These are phyloP conservation scores for Euphonia xanthogaster DNA, from an alignment of 2,797 vertebrate genomes.

Conservation along the genomic window DNA sequence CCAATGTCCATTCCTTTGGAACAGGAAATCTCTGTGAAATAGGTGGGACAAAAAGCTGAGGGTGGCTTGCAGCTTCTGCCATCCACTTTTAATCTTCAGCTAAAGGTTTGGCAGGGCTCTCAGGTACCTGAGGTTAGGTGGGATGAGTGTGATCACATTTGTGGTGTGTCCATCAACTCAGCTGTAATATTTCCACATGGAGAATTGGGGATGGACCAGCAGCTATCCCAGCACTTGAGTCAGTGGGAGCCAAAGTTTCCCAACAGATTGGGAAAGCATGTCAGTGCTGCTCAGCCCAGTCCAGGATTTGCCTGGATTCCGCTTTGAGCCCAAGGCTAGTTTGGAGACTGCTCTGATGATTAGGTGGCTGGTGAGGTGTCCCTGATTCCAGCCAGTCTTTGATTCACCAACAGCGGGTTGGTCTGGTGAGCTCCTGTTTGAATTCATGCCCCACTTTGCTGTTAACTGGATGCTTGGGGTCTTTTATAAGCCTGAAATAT, in stretches of 20 bases:
- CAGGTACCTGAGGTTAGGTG: not conserved
- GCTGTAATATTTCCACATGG: not conserved
- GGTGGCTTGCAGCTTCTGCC: not conserved
- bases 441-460: not conserved
- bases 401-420: not conserved
- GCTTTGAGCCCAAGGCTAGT: not conserved
- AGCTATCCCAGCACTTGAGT: not conserved
- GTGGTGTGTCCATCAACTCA: not conserved
- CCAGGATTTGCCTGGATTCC: not conserved
- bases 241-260: not conserved
- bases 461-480: not conserved
- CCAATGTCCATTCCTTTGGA: too few relatives aligned
- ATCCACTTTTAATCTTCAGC: not conserved
- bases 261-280: accelerated
- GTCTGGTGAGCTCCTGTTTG: accelerated
- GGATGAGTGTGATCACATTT: not conserved
- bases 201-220: accelerated
- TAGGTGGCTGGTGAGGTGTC: too few relatives aligned
- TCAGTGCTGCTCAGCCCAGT: not conserved
- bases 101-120: not conserved
- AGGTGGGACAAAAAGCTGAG: not conserved
- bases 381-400: not conserved
- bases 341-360: not conserved
- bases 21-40: not conserved
- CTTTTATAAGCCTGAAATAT: not conserved